Base-by-base conservation (phyloP, 2,888 invertebrate species). In the Dilophus febrilis region DNA sequence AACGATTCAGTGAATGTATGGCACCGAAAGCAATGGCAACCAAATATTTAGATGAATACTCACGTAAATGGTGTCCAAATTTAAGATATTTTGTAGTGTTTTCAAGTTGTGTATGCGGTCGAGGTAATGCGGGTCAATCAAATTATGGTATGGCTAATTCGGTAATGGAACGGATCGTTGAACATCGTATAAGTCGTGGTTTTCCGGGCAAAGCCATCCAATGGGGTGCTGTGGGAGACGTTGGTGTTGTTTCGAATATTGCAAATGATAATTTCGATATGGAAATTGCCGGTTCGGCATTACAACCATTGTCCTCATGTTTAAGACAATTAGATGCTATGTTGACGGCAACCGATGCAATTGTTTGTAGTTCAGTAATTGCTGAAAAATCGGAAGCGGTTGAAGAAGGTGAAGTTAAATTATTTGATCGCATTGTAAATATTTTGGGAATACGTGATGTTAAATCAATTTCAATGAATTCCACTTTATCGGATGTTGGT, bases 171-270 rank as follows among this genome's bases (percentile, higher is more conserved):
- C 71, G 86, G 47, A 75, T 91, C 47, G 83, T 84, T 54, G 90
- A 87, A 58, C 64, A 67, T 51, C 71, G 87, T 46, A 66, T 66
- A 51, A 61, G 59, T 40, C 73, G 74, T 8, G 82, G 84, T 1
- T 66, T 77, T 1, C 84, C 86, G 1, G 90, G 71, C 1, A 59
- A 86, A 43, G 90, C 90, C 2, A 74, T 92, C 8, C 86, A 92
- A 57, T 92, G 91, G 90, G 91, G 92, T 29, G 90, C 87, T 29
- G 72, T 92, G 38, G 92, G 87, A 38, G 90, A 92, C 59, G 76
- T 78, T 16, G 90, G 90, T 41, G 66, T 88, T 1, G 77, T 87
- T 14, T 75, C 83, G 4, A 82, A 85, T 40, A 71, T 74, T 73
- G 69, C 73, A 46, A 76, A 78, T 42, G 74, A 77, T 2, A 70